These are phyloP conservation scores for Watsonalla cultraria DNA, from an alignment of 2,888 invertebrate species.

Conservation along the genomic window DNA sequence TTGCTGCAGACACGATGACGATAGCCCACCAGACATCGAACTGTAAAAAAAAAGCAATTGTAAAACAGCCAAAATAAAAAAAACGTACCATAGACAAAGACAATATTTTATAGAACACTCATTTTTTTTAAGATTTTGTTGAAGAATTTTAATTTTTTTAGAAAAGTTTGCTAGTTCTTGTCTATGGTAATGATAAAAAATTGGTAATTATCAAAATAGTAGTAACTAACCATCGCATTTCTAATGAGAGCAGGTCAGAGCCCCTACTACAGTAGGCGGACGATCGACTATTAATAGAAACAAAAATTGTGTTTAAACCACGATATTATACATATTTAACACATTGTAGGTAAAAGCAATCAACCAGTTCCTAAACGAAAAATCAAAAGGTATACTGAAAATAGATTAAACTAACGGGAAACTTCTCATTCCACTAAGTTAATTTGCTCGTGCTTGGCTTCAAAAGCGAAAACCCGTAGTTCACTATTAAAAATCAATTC, in stretches of 20 bases:
- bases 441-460: constrained; percentile 56
- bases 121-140: neutral
- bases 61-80: constrained; percentile 10
- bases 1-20: constrained; percentile 90
- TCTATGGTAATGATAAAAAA: no score
- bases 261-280: neutral
- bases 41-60: constrained; percentile 72
- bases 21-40: constrained; percentile 92
- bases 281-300: neutral
- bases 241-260: neutral
- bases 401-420: constrained; percentile 40
- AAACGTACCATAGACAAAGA: constrained; percentile 8
- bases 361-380: neutral
- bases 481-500: constrained; percentile 75
- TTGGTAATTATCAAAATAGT: neutral
- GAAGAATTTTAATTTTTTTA: neutral
- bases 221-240: neutral
- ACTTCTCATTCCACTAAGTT: constrained; percentile 59
- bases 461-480: constrained; percentile 66
- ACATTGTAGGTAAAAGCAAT: neutral
- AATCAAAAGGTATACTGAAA: neutral
- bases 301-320: neutral
- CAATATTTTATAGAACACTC: neutral
- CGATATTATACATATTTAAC: neutral
- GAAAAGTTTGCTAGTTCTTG: no score